These are phyloP conservation scores for Drosophila planitibia DNA, from an alignment of 2,888 invertebrate genomes.

Conservation along the genomic window DNA sequence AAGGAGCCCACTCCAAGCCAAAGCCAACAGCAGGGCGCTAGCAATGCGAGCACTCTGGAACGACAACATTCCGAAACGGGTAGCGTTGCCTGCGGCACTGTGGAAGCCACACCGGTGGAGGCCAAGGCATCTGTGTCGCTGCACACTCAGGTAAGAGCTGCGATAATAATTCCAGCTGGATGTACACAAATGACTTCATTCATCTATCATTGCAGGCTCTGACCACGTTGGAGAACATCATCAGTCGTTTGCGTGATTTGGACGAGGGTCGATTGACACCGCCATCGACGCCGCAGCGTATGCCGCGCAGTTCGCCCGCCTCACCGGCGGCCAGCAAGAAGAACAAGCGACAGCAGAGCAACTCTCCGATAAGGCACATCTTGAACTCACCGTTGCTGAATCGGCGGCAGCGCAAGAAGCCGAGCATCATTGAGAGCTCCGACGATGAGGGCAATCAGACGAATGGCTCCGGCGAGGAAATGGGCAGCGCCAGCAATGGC, in stretches of 20 bases:
- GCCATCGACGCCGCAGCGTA: slow-evolving; percentile 87
- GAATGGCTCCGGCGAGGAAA: slow-evolving; percentile 87
- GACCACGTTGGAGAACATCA: slow-evolving; percentile 87
- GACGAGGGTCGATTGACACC: slow-evolving; percentile 86
- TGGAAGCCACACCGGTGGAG: slow-evolving; percentile 85
- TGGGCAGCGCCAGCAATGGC: slow-evolving; percentile 81
- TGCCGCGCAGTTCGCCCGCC: slow-evolving; percentile 91
- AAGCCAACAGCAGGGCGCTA: slow-evolving; percentile 40
- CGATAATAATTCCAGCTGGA: not conserved
- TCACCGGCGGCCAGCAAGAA: slow-evolving; percentile 91
- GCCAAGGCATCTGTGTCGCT: slow-evolving; percentile 85
- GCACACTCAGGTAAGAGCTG: slow-evolving; percentile 83
- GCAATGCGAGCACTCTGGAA: slow-evolving; percentile 60
- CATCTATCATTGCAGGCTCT: slow-evolving; percentile 84
- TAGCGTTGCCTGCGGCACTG: slow-evolving; percentile 62
- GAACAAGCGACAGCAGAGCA: slow-evolving; percentile 91
- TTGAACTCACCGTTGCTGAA: slow-evolving; percentile 94
- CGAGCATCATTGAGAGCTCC: slow-evolving; percentile 91
- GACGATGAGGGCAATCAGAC: slow-evolving; percentile 90
- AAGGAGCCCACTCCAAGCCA: slow-evolving; percentile 78
- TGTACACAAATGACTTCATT: not conserved
- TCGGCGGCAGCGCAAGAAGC: slow-evolving; percentile 90
- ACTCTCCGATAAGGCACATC: slow-evolving; percentile 92
- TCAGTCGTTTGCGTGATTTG: slow-evolving; percentile 86
- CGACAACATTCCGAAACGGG: slow-evolving; percentile 54